Evolutionary conservation across 2,888 invertebrate genomes (phyloP), one percentile per base, ranked within the genome.

Genomic region (Polymixis flavicincta): DNA sequence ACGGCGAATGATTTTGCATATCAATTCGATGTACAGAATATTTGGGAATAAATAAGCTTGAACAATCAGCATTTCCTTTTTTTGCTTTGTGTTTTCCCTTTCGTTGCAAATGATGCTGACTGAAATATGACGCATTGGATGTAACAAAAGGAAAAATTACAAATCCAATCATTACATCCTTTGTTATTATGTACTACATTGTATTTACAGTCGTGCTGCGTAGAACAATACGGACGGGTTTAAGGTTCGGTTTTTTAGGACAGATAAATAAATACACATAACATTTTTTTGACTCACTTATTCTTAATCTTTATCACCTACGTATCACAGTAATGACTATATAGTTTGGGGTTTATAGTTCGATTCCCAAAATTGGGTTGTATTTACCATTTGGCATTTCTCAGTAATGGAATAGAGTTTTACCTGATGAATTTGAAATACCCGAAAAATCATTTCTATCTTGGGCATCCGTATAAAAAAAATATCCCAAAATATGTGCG

Each of bases 11-110:
- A 85, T 78, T 85, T 87, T 85, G 80, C 85, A 85, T 87, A 80
- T 76, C 85, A 85, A 85, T 87, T 65, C 75, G n/a, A 63, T 76
- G 71, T 82, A 69, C 72, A 78, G 72, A 85, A 82, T 78, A 85
- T 77, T 76, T 66, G 68, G 65, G 55, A 68, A 87, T 82, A 77
- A 74, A 77, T 80, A 70, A 68, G 72, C 66, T 63, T 77, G 76
- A 79, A 63, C 83, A 83, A 80, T 85, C 71, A 71, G 65, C 45
- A n/a, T 74, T 69, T 70, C 22, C 57, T 54, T 71, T 37, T 59
- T 71, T 71, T 64, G 22, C 48, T 70, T 70, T 75, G 68, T 64
- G 13, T 67, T 65, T 48, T 42, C 25, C 19, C n/a, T 52, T 59
- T 17, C 14, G 14, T 37, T 60, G 66, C 13, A 80, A 80, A 70